phyloP scores from a whole-genome alignment of 2,888 invertebrate species.

The Dendrolimus pini region DNA sequence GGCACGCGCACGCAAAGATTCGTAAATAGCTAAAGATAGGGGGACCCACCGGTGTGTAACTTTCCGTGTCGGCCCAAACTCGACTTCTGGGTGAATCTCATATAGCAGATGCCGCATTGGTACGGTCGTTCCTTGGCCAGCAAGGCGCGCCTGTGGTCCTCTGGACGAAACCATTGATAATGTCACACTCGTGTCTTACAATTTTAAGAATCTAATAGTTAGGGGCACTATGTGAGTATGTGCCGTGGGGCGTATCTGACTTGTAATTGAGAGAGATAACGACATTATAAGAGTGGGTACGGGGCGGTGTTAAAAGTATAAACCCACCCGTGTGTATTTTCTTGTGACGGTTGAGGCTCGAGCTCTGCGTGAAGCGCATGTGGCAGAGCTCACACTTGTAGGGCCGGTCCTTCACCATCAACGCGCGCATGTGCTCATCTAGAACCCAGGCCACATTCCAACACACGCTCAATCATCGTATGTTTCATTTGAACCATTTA shows the following conservation, averaged over 20 bases:
- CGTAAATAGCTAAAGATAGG: constrained; percentile 34
- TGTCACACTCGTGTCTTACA: constrained; percentile 37
- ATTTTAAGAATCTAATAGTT: constrained; percentile 18
- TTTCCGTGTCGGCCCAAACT: constrained; percentile 82
- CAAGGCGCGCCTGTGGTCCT: constrained; percentile 67
- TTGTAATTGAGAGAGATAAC: not conserved
- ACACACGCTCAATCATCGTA: constrained; percentile 32
- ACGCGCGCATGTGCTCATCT: constrained; percentile 75
- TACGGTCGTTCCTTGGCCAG: constrained; percentile 74
- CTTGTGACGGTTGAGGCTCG: constrained; percentile 83
- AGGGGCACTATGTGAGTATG: not conserved
- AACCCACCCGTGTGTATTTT: constrained; percentile 81
- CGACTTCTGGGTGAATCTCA: constrained; percentile 82
- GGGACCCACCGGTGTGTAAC: constrained; percentile 77
- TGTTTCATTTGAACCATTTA: constrained; percentile 21
- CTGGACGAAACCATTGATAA: constrained; percentile 60
- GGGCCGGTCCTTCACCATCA: constrained; percentile 76
- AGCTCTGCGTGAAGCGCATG: constrained; percentile 84
- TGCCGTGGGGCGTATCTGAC: not conserved
- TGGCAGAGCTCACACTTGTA: constrained; percentile 82
- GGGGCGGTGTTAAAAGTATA: constrained; percentile 39
- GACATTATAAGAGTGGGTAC: constrained; percentile 25
- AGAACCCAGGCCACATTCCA: constrained; percentile 63
- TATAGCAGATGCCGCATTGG: constrained; percentile 80
- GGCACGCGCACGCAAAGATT: constrained; percentile 41